These are phyloP conservation scores for Graphium colonna DNA, from an alignment of 2,888 invertebrate species.

Conservation along the genomic window DNA sequence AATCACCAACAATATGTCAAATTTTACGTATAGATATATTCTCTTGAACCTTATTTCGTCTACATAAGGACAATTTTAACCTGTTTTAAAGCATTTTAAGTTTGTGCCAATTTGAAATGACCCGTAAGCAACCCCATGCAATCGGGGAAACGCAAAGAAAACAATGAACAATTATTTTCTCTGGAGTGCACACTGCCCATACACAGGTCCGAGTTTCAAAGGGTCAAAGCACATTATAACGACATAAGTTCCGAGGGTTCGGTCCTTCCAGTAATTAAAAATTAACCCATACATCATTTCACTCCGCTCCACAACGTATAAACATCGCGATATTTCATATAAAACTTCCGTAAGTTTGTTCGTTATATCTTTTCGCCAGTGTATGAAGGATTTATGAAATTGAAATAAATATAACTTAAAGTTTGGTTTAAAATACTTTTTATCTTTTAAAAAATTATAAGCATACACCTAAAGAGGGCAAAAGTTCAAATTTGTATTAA, in stretches of 20 bases:
- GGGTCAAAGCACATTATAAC: constrained; percentile 17
- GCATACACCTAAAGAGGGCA: too few relatives aligned
- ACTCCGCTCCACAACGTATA: constrained; percentile 14
- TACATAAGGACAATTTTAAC: constrained; percentile 2
- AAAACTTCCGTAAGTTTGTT: too few relatives aligned
- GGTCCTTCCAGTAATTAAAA: neutral
- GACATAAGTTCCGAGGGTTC: neutral
- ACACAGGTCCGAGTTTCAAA: constrained; percentile 33
- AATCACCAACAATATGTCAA: neutral
- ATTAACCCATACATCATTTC: neutral
- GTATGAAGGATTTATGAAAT: too few relatives aligned
- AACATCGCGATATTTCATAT: neutral
- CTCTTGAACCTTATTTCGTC: neutral
- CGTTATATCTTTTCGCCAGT: too few relatives aligned
- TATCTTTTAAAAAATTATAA: too few relatives aligned
- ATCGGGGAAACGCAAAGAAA: constrained; percentile 34
- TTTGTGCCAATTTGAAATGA: constrained; percentile 34
- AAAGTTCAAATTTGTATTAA: too few relatives aligned
- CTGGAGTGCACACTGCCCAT: constrained; percentile 31
- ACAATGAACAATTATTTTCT: constrained; percentile 48
- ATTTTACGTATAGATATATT: neutral
- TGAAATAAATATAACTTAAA: too few relatives aligned
- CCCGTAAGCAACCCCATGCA: constrained; percentile 42
- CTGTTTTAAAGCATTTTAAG: constrained; percentile 20
- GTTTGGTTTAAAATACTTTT: too few relatives aligned